Percentiles rank a stretch among this genome's conserved stretches.
Evolutionary conservation across 2,113 vertebrate genomes (phyloP).

Genomic region (Dolichotis patagonum): DNA sequence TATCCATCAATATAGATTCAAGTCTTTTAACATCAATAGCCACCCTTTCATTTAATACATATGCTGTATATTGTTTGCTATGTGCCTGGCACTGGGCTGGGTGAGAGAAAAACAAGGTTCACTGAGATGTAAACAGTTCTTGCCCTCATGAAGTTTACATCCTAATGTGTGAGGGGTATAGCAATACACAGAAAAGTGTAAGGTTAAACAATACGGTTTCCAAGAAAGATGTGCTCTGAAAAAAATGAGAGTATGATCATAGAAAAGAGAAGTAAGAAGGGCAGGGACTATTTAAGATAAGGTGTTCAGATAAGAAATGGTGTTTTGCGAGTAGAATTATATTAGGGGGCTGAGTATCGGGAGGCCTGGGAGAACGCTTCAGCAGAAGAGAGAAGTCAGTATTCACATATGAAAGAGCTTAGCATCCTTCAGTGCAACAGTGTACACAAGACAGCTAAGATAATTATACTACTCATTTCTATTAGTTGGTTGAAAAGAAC

Average conservation of each 20-base stretch:
- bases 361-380: not conserved
- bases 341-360: not conserved
- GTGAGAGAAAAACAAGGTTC: not conserved
- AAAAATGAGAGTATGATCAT: not conserved
- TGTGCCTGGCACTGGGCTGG: not conserved
- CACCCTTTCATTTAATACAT: not conserved
- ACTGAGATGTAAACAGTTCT: not conserved
- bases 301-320: not conserved
- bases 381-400: not conserved
- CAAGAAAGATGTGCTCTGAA: not conserved
- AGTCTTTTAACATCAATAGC: not conserved
- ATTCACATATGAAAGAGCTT: not conserved
- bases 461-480: too few species aligned
- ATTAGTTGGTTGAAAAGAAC: too few species aligned
- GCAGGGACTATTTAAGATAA: not conserved
- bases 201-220: not conserved
- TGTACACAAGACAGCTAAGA: too few species aligned
- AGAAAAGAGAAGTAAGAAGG: not conserved
- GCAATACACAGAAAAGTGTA: not conserved
- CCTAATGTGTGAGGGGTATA: not conserved
- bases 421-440: rapidly evolving
- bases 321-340: not conserved
- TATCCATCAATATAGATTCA: conserved; percentile 7
- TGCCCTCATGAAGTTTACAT: not conserved
- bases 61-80: not conserved